phyloP scores from a whole-genome alignment of 2,797 vertebrate genomes.

The Uromys caudimaculatus region DNA sequence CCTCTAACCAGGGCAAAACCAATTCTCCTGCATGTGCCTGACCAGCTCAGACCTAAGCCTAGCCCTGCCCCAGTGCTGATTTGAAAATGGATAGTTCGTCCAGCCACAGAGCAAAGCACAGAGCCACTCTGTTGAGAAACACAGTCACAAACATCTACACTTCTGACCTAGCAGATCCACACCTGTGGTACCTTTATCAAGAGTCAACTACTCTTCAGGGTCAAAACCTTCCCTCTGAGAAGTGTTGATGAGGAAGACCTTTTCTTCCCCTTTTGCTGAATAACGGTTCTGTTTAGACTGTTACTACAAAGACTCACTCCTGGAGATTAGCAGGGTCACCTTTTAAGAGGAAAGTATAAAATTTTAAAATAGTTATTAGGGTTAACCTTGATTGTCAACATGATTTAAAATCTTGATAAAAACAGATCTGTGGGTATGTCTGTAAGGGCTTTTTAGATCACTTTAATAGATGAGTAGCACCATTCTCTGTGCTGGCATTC shows the following conservation, averaged over 20 bases:
- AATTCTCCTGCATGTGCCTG: background rate
- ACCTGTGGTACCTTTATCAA: background rate
- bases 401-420: background rate
- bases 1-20: background rate
- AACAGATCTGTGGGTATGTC: background rate
- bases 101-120: background rate
- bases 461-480: background rate
- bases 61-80: background rate
- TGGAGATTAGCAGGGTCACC: background rate
- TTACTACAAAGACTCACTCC: background rate
- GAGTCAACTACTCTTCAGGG: background rate
- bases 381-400: background rate
- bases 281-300: background rate
- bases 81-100: background rate
- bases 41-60: background rate
- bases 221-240: background rate
- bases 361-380: background rate
- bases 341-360: constrained; percentile 32
- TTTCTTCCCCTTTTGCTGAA: background rate
- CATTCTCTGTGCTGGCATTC: background rate
- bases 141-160: background rate
- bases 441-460: background rate
- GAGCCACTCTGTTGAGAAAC: background rate
- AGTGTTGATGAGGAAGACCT: background rate
- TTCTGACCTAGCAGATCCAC: background rate